Base-by-base conservation (phyloP, 2,113 vertebrate genomes). In the Prionailurus bengalensis region DNA sequence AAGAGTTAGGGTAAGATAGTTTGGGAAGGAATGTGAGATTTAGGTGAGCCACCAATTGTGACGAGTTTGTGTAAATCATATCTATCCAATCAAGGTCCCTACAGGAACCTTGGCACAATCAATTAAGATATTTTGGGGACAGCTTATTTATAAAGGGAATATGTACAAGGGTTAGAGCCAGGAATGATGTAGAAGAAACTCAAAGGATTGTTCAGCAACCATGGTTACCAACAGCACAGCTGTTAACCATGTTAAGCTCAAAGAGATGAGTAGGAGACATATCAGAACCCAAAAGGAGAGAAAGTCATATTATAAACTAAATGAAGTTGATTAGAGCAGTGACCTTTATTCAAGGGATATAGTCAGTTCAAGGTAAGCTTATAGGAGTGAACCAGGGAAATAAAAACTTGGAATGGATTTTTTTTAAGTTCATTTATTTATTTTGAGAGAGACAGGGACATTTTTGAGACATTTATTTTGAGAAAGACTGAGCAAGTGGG, bases 281-380 rank as follows among this genome's bases (percentile, higher is more conserved):
- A 39, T 70, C 45, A 95, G 88, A 95, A 84, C 36, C 29, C 31
- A 19, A 19, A 87, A 86, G 81, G 55, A 93, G 11, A 78, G 13
- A 42, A 96, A 55, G 73, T 74, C n/a, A 81, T 78, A 9, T 39
- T 81, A 19, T 89, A 76, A 58, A 71, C 31, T 65, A 80, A 96
- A 51, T 25, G 31, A 61, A 33, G 51, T 82, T 85, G 7, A 88
- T 73, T 93, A 70, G 5, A 31, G 3, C 3, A n/a, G 48, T 95
- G 29, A 21, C 21, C 33, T 91, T 97, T 55, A 21, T 51, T 95
- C 12, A 95, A 81, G 23, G 66, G 33, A 36, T 16, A n/a, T 11
- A 88, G 10, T 80, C 25, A 25, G 45, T 29, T 61, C 51, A 89
- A n/a, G 73, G 1, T 94, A 81, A 61, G 29, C 36, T 70, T 80